Conservation (phyloP, 2,113 vertebrate species). For the Turnix velox region DNA sequence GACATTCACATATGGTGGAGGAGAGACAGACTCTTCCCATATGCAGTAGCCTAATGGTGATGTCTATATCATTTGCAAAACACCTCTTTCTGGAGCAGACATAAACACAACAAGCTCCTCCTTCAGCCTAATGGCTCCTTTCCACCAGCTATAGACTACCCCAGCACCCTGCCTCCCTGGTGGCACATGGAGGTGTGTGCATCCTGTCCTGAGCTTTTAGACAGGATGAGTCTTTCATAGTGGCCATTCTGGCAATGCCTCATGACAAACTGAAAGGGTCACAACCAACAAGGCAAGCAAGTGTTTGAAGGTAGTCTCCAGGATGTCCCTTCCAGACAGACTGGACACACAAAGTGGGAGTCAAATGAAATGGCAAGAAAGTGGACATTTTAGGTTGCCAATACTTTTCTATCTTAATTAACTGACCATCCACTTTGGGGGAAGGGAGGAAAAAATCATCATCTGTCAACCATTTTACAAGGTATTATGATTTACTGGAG, state of each 20-base stretch:
- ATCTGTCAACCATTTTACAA: background rate
- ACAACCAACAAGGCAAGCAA: background rate
- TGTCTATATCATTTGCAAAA: background rate
- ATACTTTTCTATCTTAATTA: background rate
- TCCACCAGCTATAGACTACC: background rate
- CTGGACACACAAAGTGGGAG: background rate
- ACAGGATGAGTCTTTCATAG: background rate
- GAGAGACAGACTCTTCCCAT: slow-evolving; percentile 41
- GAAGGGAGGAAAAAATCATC: background rate
- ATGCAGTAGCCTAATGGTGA: background rate
- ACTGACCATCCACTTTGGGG: background rate
- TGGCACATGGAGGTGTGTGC: accelerated
- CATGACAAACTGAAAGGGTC: background rate
- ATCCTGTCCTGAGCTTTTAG: accelerated
- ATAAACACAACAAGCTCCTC: background rate
- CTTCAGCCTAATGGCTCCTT: background rate
- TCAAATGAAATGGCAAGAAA: background rate
- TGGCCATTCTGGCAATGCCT: background rate
- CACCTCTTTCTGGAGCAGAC: background rate
- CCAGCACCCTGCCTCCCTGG: background rate
- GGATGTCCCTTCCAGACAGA: background rate
- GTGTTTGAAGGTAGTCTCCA: background rate
- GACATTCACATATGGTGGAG: background rate
- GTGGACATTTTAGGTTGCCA: background rate
- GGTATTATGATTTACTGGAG: background rate